Conservation (phyloP, 35 echinoderm and acorn worm genomes). For the Patiria miniata region DNA sequence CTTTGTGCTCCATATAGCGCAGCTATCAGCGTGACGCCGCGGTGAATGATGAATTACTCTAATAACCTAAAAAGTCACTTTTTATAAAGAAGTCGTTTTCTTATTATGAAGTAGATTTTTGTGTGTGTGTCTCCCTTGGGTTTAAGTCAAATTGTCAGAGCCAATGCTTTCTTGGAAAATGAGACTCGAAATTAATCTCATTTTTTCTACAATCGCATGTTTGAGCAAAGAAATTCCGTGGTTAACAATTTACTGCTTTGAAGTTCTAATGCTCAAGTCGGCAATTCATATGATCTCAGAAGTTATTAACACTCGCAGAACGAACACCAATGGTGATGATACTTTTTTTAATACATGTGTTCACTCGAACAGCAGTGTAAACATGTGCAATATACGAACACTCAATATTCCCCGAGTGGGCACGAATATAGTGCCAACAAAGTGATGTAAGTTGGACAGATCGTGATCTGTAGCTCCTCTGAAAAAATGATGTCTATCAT, state of each 20-base stretch:
- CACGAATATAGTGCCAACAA: not conserved
- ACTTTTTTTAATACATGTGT: too few relatives aligned
- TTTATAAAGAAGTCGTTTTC: slow-evolving; percentile 14
- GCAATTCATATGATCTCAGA: not conserved
- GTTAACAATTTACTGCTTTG: not conserved
- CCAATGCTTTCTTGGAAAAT: not conserved
- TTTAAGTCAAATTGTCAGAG: not conserved
- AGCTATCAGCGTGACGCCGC: not conserved
- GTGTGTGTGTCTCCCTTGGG: not conserved
- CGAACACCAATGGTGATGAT: too few relatives aligned
- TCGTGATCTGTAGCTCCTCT: not conserved
- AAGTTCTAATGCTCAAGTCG: not conserved
- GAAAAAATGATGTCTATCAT: not conserved
- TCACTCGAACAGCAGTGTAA: too few relatives aligned
- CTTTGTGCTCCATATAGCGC: not conserved
- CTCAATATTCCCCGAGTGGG: too few relatives aligned
- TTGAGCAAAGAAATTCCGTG: not conserved
- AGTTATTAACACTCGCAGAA: too few relatives aligned
- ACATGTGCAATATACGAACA: too few relatives aligned
- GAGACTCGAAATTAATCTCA: not conserved
- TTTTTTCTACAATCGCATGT: not conserved
- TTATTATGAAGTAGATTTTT: not conserved
- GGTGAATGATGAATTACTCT: not conserved
- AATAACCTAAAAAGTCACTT: not conserved
- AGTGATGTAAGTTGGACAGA: not conserved